Evolutionary conservation across 1,140 invertebrate species (phyloP).

Genomic region (Tyrophagus putrescentiae): DNA sequence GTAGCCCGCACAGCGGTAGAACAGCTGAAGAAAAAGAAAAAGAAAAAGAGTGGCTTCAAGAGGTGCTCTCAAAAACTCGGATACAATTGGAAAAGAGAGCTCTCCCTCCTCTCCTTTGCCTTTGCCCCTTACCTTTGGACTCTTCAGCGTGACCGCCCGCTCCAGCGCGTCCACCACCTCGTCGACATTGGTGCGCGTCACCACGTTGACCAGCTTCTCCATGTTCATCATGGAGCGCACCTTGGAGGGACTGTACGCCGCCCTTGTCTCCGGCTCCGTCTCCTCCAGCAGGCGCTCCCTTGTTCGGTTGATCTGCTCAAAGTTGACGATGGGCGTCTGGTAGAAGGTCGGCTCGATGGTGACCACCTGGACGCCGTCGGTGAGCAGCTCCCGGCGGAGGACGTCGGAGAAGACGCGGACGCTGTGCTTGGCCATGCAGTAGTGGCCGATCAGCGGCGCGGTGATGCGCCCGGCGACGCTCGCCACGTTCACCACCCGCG

Average conservation of each 20-base stretch:
- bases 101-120: too few relatives aligned
- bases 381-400: slow-evolving; percentile 39
- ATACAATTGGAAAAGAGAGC: too few relatives aligned
- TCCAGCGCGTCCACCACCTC: slow-evolving; percentile 33
- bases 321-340: slow-evolving; percentile 11
- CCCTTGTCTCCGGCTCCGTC: slow-evolving; percentile 30
- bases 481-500: slow-evolving; percentile 39
- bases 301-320: background rate
- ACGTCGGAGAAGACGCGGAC: slow-evolving; percentile 39
- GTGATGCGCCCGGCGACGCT: slow-evolving; percentile 35
- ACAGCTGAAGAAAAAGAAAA: too few relatives aligned
- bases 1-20: slow-evolving; percentile 6
- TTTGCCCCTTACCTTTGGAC: slow-evolving; percentile 16
- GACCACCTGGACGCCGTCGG: slow-evolving; percentile 37
- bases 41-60: too few relatives aligned
- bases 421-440: slow-evolving; percentile 41
- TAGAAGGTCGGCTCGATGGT: slow-evolving; percentile 35
- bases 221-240: slow-evolving; percentile 29
- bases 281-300: slow-evolving; percentile 28
- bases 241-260: slow-evolving; percentile 33
- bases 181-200: slow-evolving; percentile 27
- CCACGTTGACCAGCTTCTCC: slow-evolving; percentile 12
- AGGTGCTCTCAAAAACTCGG: too few relatives aligned
- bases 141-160: slow-evolving; percentile 29
- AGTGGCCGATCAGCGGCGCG: slow-evolving; percentile 32